Percentiles rank a stretch among this genome's conserved stretches.
Evolutionary conservation across 2,797 vertebrate genomes (phyloP).

Genomic region (Phoeniculus purpureus): DNA sequence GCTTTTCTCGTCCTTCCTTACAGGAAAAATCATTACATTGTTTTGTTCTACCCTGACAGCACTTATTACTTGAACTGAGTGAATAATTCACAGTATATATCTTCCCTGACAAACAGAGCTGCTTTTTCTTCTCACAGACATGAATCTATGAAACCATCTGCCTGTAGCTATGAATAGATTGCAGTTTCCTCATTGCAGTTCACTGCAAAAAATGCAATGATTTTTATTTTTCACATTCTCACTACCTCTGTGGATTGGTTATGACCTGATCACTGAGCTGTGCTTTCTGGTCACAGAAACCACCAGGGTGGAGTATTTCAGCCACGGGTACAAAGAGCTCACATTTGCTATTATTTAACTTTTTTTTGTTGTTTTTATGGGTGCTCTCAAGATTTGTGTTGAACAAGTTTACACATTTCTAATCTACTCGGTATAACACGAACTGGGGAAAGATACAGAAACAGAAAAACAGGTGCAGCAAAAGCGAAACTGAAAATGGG

Average conservation of each 20-base stretch:
- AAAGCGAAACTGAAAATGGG: background rate
- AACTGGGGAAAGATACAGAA: background rate
- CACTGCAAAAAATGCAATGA: background rate
- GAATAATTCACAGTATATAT: constrained; percentile 6
- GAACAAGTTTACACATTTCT: background rate
- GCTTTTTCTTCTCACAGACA: constrained; percentile 6
- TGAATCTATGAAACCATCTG: constrained; percentile 44
- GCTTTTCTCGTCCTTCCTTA: background rate
- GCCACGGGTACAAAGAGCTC: background rate
- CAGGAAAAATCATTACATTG: background rate
- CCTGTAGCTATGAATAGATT: constrained; percentile 46
- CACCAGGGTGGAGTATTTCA: background rate
- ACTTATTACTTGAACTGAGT: constrained; percentile 19
- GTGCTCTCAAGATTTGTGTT: background rate
- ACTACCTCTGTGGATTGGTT: background rate
- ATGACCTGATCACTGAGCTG: background rate
- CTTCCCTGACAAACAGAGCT: background rate
- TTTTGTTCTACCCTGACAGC: background rate
- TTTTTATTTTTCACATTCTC: background rate
- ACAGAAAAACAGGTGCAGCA: background rate
- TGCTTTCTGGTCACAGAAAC: background rate
- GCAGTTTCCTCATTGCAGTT: background rate
- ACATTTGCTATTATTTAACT: background rate
- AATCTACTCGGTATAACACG: background rate
- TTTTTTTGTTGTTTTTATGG: background rate